Evolutionary conservation across 1,140 invertebrate genomes (phyloP), one percentile per base, ranked within the genome.

Genomic region (Palaemon carinicauda): DNA sequence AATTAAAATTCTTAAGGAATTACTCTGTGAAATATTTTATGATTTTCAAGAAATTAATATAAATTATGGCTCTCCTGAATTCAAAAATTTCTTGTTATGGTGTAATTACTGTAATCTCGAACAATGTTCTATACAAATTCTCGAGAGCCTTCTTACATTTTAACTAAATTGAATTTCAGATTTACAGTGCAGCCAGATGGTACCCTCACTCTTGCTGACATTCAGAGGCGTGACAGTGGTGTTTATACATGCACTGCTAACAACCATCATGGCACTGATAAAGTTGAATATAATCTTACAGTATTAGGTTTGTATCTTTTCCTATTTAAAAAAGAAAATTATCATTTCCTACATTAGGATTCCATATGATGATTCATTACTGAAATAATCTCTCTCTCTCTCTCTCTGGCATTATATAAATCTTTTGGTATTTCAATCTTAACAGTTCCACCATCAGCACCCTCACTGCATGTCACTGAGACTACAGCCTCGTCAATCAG

Each of bases 261-360:
- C 91, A 99, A 98, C 92, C 95, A 95, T n/a, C 97, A 97, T 91
- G 97, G 97, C 54, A 95, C 96, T 88, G 97, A 98, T 90, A 96
- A 95, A 24, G 96, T 97, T 54, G 97, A 96, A 9, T 97, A 98
- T 91, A 95, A 95, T 74, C 92, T 98, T 33, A 94, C 96, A 87
- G 96, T 98, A 5, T 93, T 96, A 86, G 95, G 96, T 96, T 91
- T 92, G 91, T 85, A 71, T 69, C 15, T 53, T 31, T 83, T 21
- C n/a, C 31, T 73, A n/a, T n/a, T n/a, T n/a, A n/a, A n/a, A n/a
- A n/a, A n/a, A n/a, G n/a, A n/a, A n/a, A n/a, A n/a, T n/a, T n/a
- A n/a, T n/a, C n/a, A n/a, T n/a, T n/a, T 5, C 27, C 71, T 12
- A 1, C 27, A 10, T 80, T 19, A 17, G n/a, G 0, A 1, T 50